Evolutionary conservation across 2,888 invertebrate genomes (phyloP), one percentile per base, ranked within the genome.

Genomic region (Coleophora deauratella): DNA sequence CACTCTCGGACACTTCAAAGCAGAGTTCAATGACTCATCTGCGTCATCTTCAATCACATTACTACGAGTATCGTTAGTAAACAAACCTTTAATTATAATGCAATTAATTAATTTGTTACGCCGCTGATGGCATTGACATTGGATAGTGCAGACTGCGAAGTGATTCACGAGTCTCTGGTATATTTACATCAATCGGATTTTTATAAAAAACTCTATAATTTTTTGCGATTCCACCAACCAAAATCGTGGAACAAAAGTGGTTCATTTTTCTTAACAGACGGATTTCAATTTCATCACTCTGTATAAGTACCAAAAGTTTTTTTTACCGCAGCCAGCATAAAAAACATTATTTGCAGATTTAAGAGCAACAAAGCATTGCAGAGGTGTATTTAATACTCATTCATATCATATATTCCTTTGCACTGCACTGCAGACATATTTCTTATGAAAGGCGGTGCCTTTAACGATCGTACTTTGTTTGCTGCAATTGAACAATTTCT

Each of bases 391-490:
- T 60, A 60, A 67, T 62, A 58, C 58, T 63, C 62, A 62, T 71
- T 62, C 70, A 71, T 72, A 67, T 62, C 70, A 71, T 72, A 67
- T 62, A 55, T 59, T 21, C 60, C 65, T 61, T 55, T 59, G 55
- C 45, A 54, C 57, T 55, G 55, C 58, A 60, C 57, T 55, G 55
- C 58, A 60, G 56, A 59, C 57, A 65, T 70, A 66, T 63, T 64
- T 72, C 60, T 69, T 57, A 40, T 37, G 41, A 28, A 38, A 49
- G 51, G 47, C 54, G 50, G 52, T 48, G 46, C 42, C 39, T 47
- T 48, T 44, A 46, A 42, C 38, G 35, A 35, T 35, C 40, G 30
- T 28, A 35, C 37, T 43, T 40, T 37, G 42, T 38, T 42, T 33
- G 42, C 14, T 28, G 28, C 27, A 31, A 28, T 21, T 27, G 21